Evolutionary conservation across 1,140 invertebrate species (phyloP).

Genomic region (Cyphomyrmex costatus): DNA sequence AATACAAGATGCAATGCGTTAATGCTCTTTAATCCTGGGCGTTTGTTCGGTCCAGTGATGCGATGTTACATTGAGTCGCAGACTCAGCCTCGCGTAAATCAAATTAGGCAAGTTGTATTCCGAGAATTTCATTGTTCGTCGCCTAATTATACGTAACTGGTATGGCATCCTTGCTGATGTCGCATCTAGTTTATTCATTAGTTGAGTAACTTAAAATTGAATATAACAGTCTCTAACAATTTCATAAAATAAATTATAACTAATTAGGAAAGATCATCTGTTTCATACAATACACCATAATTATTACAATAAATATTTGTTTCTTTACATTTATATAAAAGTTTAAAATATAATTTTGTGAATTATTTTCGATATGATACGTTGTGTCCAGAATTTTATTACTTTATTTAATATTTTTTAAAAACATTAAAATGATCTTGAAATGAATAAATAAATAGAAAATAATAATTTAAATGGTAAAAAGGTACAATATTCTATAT

Average conservation of each 20-base stretch:
- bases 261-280: background rate
- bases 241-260: background rate
- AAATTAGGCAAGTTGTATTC: conserved; percentile 64
- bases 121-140: conserved; percentile 65
- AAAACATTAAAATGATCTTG: background rate
- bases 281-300: background rate
- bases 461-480: conserved; percentile 24
- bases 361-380: background rate
- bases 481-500: background rate
- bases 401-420: background rate
- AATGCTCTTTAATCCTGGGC: conserved; percentile 62
- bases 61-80: conserved; percentile 25
- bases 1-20: conserved; percentile 11
- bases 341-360: background rate
- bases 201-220: background rate
- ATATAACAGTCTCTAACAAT: background rate
- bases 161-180: background rate
- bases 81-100: conserved; percentile 54
- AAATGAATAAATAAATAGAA: background rate
- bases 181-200: background rate
- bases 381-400: background rate
- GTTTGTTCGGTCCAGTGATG: conserved; percentile 35
- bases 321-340: background rate
- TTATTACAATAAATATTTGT: background rate
- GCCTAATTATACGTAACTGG: conserved; percentile 56